Conservation (phyloP, 2,113 vertebrate species). For the Platysternon megacephalum region DNA sequence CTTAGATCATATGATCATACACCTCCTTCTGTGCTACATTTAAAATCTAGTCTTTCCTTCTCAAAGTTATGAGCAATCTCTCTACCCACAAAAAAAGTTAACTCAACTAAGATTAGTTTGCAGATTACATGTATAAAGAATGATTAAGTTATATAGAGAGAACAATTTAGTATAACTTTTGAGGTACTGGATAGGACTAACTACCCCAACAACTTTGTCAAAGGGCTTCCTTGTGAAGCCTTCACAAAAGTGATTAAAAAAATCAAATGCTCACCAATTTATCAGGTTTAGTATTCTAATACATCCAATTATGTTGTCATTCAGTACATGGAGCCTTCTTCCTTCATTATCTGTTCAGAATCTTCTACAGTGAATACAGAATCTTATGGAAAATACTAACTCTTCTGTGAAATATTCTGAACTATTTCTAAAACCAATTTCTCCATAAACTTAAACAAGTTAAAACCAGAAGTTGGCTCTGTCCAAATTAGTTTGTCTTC, state of each 20-base stretch:
- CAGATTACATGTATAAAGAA: fast-evolving
- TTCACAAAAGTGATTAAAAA: neutral
- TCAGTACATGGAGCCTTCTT: neutral
- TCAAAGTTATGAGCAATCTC: neutral
- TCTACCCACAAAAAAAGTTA: neutral
- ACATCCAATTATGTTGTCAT: neutral
- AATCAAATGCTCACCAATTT: neutral
- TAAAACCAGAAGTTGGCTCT: neutral
- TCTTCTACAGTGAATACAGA: neutral
- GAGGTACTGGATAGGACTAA: too few species aligned
- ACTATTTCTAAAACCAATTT: neutral
- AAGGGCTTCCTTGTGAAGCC: neutral
- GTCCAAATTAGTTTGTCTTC: neutral
- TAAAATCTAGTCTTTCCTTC: neutral
- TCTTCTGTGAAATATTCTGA: neutral
- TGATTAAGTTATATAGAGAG: neutral
- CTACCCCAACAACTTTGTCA: neutral
- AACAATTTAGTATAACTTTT: neutral
- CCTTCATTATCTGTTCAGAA: neutral
- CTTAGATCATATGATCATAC: neutral
- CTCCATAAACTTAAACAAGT: neutral
- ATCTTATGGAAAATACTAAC: neutral
- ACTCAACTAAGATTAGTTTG: neutral
- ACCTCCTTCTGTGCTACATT: neutral
- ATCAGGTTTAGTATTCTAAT: neutral